These are phyloP conservation scores for Platichthys stellatus DNA, from an alignment of 2,113 vertebrate species.

Conservation along the genomic window DNA sequence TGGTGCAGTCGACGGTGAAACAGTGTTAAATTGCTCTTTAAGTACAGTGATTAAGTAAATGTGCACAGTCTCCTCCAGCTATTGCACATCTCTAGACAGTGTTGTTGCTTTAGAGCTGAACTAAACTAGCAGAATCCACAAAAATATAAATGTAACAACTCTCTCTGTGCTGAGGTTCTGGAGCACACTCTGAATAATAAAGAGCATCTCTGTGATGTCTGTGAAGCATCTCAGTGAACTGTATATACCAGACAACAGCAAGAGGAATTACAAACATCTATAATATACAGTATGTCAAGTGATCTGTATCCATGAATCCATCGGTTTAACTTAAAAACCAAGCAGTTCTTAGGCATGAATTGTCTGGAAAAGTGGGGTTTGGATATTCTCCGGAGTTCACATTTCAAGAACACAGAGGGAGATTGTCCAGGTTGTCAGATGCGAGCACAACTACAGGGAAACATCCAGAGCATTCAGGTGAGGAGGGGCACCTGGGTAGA, in stretches of 20 bases:
- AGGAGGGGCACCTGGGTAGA: too few species aligned
- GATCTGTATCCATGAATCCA: too few species aligned
- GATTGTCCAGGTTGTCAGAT: too few species aligned
- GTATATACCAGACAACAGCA: neutral
- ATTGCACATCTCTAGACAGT: neutral
- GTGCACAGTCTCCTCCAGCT: neutral
- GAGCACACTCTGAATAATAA: constrained; percentile 3
- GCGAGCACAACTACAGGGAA: too few species aligned
- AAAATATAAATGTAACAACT: constrained; percentile 36
- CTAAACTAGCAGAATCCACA: constrained; percentile 16
- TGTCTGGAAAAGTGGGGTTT: too few species aligned
- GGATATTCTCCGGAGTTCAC: too few species aligned
- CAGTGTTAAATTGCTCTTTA: neutral
- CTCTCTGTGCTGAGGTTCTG: constrained; percentile 18
- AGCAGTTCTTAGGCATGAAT: too few species aligned
- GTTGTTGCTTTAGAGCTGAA: neutral
- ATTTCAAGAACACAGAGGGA: too few species aligned
- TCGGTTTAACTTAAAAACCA: too few species aligned
- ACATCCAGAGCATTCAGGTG: too few species aligned
- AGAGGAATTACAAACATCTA: neutral
- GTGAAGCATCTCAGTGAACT: neutral
- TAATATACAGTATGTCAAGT: too few species aligned
- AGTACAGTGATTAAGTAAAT: constrained; percentile 1
- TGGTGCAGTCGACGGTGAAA: neutral
- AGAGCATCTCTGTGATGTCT: constrained; percentile 9